Evolutionary conservation across 2,113 vertebrate genomes (phyloP).

Genomic region (Coptodon rendalli): DNA sequence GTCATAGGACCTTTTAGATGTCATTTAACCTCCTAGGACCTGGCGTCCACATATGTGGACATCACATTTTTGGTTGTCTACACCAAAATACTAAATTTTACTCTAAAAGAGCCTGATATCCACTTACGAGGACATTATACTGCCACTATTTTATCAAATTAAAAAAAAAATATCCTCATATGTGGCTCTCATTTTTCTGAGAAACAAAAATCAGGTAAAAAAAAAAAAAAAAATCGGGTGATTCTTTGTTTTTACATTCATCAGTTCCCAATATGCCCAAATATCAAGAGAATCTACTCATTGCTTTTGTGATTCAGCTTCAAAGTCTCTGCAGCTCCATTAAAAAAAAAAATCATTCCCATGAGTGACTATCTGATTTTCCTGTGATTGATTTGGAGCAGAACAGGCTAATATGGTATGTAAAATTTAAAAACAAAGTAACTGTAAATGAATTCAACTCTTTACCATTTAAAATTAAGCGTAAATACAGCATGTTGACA

Average conservation of each 20-base stretch:
- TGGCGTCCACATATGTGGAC: neutral
- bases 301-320: slow-evolving; percentile 27
- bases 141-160: too few relatives aligned
- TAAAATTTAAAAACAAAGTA: neutral
- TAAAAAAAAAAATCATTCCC: neutral
- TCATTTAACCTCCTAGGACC: neutral
- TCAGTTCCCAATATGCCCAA: neutral
- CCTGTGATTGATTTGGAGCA: slow-evolving; percentile 29
- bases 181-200: neutral
- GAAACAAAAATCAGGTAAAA: neutral
- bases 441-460: neutral
- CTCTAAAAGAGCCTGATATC: too few relatives aligned
- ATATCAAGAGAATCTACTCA: neutral
- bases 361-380: slow-evolving; percentile 62
- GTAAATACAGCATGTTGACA: neutral
- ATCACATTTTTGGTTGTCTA: neutral
- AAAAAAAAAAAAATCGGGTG: accelerated
- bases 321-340: slow-evolving; percentile 29
- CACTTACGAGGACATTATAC: too few relatives aligned
- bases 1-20: neutral
- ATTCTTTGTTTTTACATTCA: neutral
- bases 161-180: neutral
- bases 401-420: neutral
- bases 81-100: too few relatives aligned
- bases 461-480: neutral